These are phyloP conservation scores for Flexamia atlantica DNA, from an alignment of 2,888 invertebrate species.

Conservation along the genomic window DNA sequence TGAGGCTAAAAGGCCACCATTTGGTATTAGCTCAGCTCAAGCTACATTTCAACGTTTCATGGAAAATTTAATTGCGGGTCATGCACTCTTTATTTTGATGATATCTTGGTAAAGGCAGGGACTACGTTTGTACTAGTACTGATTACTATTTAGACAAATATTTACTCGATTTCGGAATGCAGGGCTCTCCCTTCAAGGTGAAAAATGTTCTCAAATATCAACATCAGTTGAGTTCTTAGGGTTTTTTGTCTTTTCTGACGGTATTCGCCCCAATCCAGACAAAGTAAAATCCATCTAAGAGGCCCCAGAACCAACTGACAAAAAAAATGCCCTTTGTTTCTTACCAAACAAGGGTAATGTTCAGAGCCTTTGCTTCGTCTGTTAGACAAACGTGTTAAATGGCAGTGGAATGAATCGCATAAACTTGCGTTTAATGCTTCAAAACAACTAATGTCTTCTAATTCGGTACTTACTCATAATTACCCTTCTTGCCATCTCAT, in stretches of 20 bases:
- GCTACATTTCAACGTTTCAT: constrained; percentile 32
- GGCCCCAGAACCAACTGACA: too few species aligned
- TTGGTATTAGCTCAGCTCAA: constrained; percentile 39
- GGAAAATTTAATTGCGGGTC: neutral
- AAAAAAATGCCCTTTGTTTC: too few species aligned
- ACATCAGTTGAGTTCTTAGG: constrained; percentile 39
- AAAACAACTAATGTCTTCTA: constrained; percentile 65
- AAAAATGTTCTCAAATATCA: neutral
- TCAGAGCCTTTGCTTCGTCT: neutral
- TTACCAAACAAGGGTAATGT: neutral
- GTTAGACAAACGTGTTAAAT: constrained; percentile 38
- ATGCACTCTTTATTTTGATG: constrained; percentile 1
- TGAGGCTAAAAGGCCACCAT: constrained; percentile 45
- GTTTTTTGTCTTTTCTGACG: neutral
- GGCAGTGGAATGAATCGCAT: constrained; percentile 50
- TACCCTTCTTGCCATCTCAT: too few species aligned
- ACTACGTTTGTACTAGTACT: neutral
- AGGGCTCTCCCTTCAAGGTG: neutral
- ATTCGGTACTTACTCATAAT: constrained; percentile 64
- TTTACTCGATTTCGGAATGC: neutral
- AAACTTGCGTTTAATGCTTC: constrained; percentile 53
- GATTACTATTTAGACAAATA: constrained; percentile 21
- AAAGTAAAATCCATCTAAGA: neutral
- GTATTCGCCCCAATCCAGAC: neutral
- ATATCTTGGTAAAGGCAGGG: neutral